These are phyloP conservation scores for Tetranychus cinnabarinus DNA, from an alignment of 1,140 invertebrate species.

Conservation along the genomic window DNA sequence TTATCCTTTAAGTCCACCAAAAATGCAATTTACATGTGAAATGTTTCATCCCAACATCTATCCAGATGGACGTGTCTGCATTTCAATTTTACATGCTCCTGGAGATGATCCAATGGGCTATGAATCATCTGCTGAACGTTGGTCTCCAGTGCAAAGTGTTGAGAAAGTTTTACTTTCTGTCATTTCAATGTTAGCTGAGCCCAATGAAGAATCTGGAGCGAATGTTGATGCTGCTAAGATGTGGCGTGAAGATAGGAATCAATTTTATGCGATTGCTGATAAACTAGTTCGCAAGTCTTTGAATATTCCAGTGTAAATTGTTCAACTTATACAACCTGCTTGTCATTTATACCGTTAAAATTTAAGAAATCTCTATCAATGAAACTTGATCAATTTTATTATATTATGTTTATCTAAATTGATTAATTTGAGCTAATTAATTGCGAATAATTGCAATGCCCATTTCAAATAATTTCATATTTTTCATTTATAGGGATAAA, in stretches of 20 bases:
- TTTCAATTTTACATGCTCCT: conserved; percentile 95
- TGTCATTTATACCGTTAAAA: too few relatives aligned
- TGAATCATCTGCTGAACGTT: conserved; percentile 92
- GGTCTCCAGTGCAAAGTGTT: conserved; percentile 99
- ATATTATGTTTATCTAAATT: too few relatives aligned
- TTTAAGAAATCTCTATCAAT: too few relatives aligned
- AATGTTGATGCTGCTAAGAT: conserved; percentile 99
- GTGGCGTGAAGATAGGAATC: conserved; percentile 83
- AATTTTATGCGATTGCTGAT: conserved; percentile 83
- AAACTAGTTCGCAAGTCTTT: conserved; percentile 76
- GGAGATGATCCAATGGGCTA: conserved; percentile 97
- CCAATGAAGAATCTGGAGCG: conserved; percentile 95
- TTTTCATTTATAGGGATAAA: too few relatives aligned
- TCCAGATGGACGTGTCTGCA: conserved; percentile 98
- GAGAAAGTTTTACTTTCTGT: conserved; percentile 92
- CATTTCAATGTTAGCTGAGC: conserved; percentile 94
- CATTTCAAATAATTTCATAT: too few relatives aligned
- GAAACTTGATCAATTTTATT: too few relatives aligned
- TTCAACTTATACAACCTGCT: too few relatives aligned
- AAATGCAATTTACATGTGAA: conserved; percentile 90
- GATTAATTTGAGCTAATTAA: too few relatives aligned
- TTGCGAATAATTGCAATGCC: too few relatives aligned
- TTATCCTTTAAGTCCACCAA: conserved; percentile 94
- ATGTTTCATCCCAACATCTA: conserved; percentile 99
- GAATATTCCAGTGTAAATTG: background rate